Base-by-base conservation (phyloP, 2,888 invertebrate species). In the Eumacrocentrus americanus region DNA sequence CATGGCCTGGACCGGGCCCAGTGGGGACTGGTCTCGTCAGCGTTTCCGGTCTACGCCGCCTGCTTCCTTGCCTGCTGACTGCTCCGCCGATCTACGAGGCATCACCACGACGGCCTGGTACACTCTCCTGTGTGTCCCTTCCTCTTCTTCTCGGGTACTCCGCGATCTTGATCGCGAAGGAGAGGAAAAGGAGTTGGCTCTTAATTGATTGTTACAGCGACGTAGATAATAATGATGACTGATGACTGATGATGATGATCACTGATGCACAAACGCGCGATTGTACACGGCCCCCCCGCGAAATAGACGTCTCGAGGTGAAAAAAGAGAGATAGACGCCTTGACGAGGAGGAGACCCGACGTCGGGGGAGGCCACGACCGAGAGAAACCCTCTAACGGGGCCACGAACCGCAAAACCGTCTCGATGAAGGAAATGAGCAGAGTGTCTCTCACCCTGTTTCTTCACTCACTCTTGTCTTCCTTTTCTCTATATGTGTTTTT, bases 1-100 rank as follows among this genome's bases (percentile, higher is more conserved):
- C 70, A 70, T 72, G 70, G 71, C 74, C 70, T 70, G 72, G 66
- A 66, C 64, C 68, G 71, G 70, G 73, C 72, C 76, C 77, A 71
- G 71, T 70, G 72, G 72, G 71, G 71, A 72, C 76, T 70, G 71
- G 70, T 70, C 77, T 72, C 76, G 78, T 78, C 78, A 78, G 77
- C 77, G 78, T 72, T 70, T 74, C 70, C 72, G 72, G 64, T 70
- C 63, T 65, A 61, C 52, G 35, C 66, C 54, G 37, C 56, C 60
- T 60, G 65, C 65, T 65, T 63, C 65, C 70, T 69, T 67, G 64
- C 68, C 70, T 66, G 67, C 68, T 70, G 66, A 67, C 63, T 67
- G 65, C 62, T 67, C 67, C 67, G 70, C 66, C 67, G 66, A 62
- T 72, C 72, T 66, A 60, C 74, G 74, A 74, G 71, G 73, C 77